A percentile compares a stretch with the other conserved stretches of the same genome.
Evolutionary conservation across 2,888 invertebrate genomes (phyloP).

Genomic region (Escarpia spicata): DNA sequence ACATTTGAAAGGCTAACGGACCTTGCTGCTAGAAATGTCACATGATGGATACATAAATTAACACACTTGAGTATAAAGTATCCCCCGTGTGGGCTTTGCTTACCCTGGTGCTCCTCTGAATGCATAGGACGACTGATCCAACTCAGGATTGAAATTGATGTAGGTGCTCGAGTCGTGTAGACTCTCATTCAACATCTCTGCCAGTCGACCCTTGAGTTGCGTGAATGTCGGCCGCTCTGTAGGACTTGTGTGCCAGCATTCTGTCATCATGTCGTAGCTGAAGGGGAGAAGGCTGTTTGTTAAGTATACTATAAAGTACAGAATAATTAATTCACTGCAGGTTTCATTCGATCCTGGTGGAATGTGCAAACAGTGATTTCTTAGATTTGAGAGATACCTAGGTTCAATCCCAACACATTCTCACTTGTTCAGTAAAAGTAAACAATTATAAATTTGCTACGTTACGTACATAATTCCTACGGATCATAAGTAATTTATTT

Average conservation of each 20-base stretch:
- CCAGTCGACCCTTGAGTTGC: conserved; percentile 70
- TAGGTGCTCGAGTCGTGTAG: conserved; percentile 49
- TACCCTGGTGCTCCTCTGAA: conserved; percentile 18
- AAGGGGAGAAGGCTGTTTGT: not conserved
- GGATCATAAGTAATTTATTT: too few relatives aligned
- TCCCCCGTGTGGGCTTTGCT: not conserved
- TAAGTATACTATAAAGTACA: not conserved
- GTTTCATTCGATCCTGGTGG: too few relatives aligned
- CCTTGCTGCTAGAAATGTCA: too few relatives aligned
- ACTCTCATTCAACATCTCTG: conserved; percentile 66
- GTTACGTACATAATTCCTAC: too few relatives aligned
- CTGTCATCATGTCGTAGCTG: conserved; percentile 80
- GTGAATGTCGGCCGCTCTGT: conserved; percentile 78
- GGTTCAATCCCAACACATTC: too few relatives aligned
- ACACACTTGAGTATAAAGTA: not conserved
- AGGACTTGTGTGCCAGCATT: conserved; percentile 79
- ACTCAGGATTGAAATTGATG: conserved; percentile 50
- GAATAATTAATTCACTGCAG: too few relatives aligned
- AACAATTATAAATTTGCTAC: too few relatives aligned
- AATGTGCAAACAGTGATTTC: too few relatives aligned
- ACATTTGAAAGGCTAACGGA: too few relatives aligned
- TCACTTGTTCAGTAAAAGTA: too few relatives aligned
- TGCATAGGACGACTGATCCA: conserved; percentile 48
- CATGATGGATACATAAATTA: not conserved
- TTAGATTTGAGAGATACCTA: too few relatives aligned